Evolutionary conservation across 1,140 invertebrate genomes (phyloP), one percentile per base, ranked within the genome.

Genomic region (Theocolax elegans): DNA sequence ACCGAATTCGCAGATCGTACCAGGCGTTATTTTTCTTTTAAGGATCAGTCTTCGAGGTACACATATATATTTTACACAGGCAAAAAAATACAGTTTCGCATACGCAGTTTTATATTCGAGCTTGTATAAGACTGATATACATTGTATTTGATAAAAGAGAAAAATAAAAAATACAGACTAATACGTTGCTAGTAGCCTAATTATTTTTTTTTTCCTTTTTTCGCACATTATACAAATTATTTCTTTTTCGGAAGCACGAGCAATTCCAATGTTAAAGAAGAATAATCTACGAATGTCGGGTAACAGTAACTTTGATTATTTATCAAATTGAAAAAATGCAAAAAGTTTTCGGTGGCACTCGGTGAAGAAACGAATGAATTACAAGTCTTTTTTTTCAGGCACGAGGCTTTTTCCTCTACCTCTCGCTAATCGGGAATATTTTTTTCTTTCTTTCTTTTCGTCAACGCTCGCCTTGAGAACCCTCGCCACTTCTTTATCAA

Each of bases 361-460:
- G 25, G 27, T 69, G 27, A 44, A 46, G 17, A 31, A 58, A 67
- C 53, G 44, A 35, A 62, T 31, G 31, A 48, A 58, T 42, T n/a
- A n/a, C n/a, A n/a, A 67, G 56, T 63, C 58, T 62, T 62, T 0
- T 69, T 60, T 31, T 54, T n/a, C n/a, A 69, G 67, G 67, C 67
- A 62, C 67, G 17, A 69, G 48, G 53, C 51, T 59, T 62, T 29
- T 68, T 19, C 13, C 44, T 62, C n/a, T 27, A n/a, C 19, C 54
- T 69, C 44, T 44, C n/a, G 49, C 67, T 69, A 69, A 69, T 69
- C 59, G 67, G 48, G 59, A 69, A 62, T 62, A 51, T 69, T 69
- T 69, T 62, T 44, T 49, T 40, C 9, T 25, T 60, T 38, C 42
- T 27, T 19, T 29, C 31, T 29, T 44, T 62, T 23, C 10, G 31